Percentiles rank a stretch among this genome's conserved stretches.
These are phyloP conservation scores for Kryptolebias ocellatus DNA, from an alignment of 2,797 vertebrate genomes.

Conservation along the genomic window DNA sequence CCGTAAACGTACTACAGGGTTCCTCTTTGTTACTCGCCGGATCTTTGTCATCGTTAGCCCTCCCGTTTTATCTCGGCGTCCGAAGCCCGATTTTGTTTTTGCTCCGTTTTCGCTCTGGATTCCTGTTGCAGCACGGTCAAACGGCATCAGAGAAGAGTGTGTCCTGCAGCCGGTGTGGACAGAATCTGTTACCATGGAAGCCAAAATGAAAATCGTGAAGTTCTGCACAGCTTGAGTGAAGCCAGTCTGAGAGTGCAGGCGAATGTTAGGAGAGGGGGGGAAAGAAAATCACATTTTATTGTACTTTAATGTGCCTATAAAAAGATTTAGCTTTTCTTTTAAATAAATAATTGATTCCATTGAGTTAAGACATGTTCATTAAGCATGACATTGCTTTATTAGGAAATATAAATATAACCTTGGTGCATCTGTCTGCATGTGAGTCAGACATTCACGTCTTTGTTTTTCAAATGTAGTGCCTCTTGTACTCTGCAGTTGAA, in stretches of 20 bases:
- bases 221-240: neutral
- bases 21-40: neutral
- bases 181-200: neutral
- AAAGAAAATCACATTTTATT: slow-evolving; percentile 4
- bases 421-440: neutral
- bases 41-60: neutral
- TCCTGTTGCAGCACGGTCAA: neutral
- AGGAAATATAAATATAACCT: slow-evolving; percentile 5
- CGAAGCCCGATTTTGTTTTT: neutral
- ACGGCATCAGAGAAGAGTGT: neutral
- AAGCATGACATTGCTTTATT: neutral
- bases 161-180: neutral
- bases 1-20: neutral
- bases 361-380: neutral
- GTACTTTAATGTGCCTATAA: neutral
- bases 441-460: slow-evolving; percentile 1
- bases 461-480: slow-evolving; percentile 10
- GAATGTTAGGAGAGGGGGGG: slow-evolving; percentile 1
- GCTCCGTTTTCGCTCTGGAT: neutral
- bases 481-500: slow-evolving; percentile 33
- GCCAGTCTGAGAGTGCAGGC: neutral
- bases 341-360: neutral
- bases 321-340: neutral
- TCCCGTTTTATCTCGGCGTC: neutral
- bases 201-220: neutral